Conservation (phyloP, 2,888 invertebrate genomes). For the Panopea generosa region DNA sequence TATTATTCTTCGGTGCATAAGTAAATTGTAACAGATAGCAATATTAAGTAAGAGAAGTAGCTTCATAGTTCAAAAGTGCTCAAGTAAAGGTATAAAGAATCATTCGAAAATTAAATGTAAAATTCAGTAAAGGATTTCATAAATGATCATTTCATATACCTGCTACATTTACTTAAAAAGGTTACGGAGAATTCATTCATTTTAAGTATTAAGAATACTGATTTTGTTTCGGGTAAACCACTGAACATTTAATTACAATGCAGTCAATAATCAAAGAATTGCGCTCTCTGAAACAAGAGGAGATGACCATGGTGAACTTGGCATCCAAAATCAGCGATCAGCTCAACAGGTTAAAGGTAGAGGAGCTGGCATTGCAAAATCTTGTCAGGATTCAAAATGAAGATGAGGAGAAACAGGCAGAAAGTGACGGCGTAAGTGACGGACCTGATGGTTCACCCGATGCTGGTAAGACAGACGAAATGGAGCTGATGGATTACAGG, state of each 20-base stretch:
- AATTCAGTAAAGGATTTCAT: too few relatives aligned
- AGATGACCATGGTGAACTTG: slow-evolving; percentile 65
- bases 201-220: too few relatives aligned
- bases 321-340: slow-evolving; percentile 73
- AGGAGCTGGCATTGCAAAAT: slow-evolving; percentile 56
- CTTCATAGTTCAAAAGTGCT: neutral
- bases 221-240: too few relatives aligned
- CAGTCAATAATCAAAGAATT: slow-evolving; percentile 63
- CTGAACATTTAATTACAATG: too few relatives aligned
- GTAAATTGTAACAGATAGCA: too few relatives aligned
- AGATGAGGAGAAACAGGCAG: slow-evolving; percentile 30
- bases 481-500: too few relatives aligned
- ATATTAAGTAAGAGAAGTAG: neutral
- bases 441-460: neutral
- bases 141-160: too few relatives aligned
- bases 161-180: too few relatives aligned
- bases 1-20: slow-evolving; percentile 89
- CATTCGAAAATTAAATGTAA: too few relatives aligned
- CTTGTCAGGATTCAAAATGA: slow-evolving; percentile 50
- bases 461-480: too few relatives aligned
- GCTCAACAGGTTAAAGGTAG: slow-evolving; percentile 72
- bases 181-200: too few relatives aligned
- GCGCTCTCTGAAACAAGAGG: slow-evolving; percentile 69
- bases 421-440: slow-evolving; percentile 4
- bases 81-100: too few relatives aligned